Percentiles rank a stretch among this genome's conserved stretches.
These are phyloP conservation scores for Metalampra italica DNA, from an alignment of 2,888 invertebrate genomes.

Conservation along the genomic window DNA sequence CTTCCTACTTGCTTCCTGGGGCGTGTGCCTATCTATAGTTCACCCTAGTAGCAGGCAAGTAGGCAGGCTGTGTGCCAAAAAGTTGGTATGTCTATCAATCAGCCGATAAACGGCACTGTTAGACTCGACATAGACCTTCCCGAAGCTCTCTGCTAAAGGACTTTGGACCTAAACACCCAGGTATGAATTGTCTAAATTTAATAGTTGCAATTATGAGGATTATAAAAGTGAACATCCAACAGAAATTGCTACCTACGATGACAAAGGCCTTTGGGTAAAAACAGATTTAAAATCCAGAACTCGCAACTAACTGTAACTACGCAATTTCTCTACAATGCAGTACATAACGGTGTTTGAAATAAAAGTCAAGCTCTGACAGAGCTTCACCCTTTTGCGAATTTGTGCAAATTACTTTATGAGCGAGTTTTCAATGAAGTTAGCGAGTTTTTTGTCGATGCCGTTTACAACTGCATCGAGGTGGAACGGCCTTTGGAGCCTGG, in stretches of 20 bases:
- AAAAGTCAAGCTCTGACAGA: constrained; percentile 51
- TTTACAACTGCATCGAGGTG: constrained; percentile 55
- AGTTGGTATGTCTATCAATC: too few relatives aligned
- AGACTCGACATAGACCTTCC: too few relatives aligned
- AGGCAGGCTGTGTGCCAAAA: too few relatives aligned
- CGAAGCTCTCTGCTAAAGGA: too few relatives aligned
- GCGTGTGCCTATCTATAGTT: too few relatives aligned
- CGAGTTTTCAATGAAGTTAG: constrained; percentile 47
- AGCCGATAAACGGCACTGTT: too few relatives aligned
- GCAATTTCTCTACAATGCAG: constrained; percentile 40
- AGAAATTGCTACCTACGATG: background rate
- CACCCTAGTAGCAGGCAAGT: too few relatives aligned
- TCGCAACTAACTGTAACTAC: constrained; percentile 34
- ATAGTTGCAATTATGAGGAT: background rate
- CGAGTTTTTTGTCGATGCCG: constrained; percentile 48
- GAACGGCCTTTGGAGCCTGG: constrained; percentile 34
- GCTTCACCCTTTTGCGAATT: constrained; percentile 74
- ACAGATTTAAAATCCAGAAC: constrained; percentile 13
- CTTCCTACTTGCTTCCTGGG: too few relatives aligned
- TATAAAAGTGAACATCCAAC: background rate
- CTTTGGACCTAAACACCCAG: background rate
- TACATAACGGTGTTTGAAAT: constrained; percentile 57
- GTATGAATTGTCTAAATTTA: background rate
- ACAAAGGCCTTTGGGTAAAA: background rate
- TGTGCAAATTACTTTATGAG: constrained; percentile 77